A percentile compares a stretch with the other conserved stretches of the same genome.
These are phyloP conservation scores for Cryptotermes secundus DNA, from an alignment of 1,140 invertebrate genomes.

Conservation along the genomic window DNA sequence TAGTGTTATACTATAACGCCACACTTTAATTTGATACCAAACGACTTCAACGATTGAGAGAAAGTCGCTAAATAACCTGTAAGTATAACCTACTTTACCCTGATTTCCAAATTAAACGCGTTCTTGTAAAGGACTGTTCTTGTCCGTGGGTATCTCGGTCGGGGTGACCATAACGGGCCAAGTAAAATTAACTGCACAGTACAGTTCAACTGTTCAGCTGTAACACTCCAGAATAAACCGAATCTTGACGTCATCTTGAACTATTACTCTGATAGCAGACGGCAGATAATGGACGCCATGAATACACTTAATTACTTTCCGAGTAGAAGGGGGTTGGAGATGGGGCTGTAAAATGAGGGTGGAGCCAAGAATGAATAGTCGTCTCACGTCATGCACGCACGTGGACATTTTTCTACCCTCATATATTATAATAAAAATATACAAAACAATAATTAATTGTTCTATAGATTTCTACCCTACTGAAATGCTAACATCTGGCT, in stretches of 20 bases:
- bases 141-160: no score
- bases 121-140: no score
- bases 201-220: not conserved
- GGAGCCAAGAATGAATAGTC: slow-evolving; percentile 4
- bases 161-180: no score
- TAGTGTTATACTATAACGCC: no score
- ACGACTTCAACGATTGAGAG: no score
- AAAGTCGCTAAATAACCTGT: no score
- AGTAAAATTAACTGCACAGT: no score
- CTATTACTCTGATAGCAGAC: slow-evolving; percentile 7
- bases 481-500: not conserved
- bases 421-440: not conserved
- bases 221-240: not conserved
- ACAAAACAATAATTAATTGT: not conserved
- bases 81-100: no score
- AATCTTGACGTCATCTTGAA: slow-evolving; percentile 6
- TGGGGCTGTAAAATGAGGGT: not conserved
- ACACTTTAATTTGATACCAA: no score
- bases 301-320: slow-evolving; percentile 20
- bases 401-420: not conserved
- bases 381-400: not conserved
- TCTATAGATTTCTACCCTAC: not conserved
- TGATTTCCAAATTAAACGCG: no score
- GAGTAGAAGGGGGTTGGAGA: not conserved
- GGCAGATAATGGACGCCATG: slow-evolving; percentile 7